Base-by-base conservation (phyloP, 2,888 invertebrate species). In the Deilephila porcellus region DNA sequence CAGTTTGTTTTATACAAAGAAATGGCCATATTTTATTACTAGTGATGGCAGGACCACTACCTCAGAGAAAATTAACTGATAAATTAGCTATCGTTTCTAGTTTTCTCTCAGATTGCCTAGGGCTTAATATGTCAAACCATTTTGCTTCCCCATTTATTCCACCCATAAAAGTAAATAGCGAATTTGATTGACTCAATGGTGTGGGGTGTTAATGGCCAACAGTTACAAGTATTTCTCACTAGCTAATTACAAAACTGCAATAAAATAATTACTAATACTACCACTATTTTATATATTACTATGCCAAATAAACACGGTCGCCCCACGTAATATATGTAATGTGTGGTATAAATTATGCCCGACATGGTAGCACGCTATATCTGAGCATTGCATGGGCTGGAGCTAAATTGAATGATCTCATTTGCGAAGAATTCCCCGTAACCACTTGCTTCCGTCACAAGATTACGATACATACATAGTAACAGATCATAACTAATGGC, bases 371-470 rank as follows among this genome's bases (percentile, higher is more conserved):
- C 67, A 67, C 25, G 45, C 45, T 67, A 67, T 52, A 64, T 20
- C 37, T 14, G 64, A 64, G 4, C 20, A 64, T 64, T 64, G 45
- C 20, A 45, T 64, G 64, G 64, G 25, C 45, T 11, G 64, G 20
- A 20, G 45, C 67, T 67, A 52, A 67, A 52, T 67, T 67, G 67
- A 17, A 52, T 67, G 67, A 67, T 67, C 45, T 67, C 45, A 67
- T 67, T 45, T 67, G 52, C 45, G 45, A 67, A 67, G 67, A 67
- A 67, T 67, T 67, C 67, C n/a, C 67, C 25, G 52, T 67, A 45
- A 67, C 45, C 25, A 67, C 52, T 45, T 52, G 67, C 67, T 67
- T 67, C 67, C 67, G 67, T 29, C 52, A 52, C 37, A 45, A 52
- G 14, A 67, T 52, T 67, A 67, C 56, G n/a, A n/a, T 56, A 5